These are phyloP conservation scores for Myiozetetes cayanensis DNA, from an alignment of 2,113 vertebrate genomes.

Conservation along the genomic window DNA sequence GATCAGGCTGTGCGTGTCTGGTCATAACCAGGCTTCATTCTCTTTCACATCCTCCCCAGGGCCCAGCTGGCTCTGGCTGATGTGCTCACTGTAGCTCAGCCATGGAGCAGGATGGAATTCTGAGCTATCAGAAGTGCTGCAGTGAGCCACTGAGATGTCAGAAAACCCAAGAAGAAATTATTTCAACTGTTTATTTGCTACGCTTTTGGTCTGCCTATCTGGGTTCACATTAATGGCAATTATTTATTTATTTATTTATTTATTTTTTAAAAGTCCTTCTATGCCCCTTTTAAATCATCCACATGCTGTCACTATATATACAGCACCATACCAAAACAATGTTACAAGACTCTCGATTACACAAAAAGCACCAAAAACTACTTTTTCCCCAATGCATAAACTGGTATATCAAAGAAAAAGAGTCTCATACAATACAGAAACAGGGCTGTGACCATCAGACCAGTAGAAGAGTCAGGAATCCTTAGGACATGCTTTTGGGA, in stretches of 20 bases:
- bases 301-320: neutral
- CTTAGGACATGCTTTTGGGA: neutral
- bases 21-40: fast-evolving
- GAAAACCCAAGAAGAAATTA: neutral
- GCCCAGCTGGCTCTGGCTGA: neutral
- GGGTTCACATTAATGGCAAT: neutral
- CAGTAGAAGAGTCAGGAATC: neutral
- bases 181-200: neutral
- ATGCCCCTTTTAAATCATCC: neutral
- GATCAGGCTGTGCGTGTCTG: neutral
- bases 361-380: neutral
- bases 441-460: neutral
- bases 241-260: neutral
- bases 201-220: fast-evolving
- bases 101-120: neutral
- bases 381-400: neutral
- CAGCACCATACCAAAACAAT: neutral
- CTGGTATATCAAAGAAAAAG: neutral
- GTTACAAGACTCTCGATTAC: neutral
- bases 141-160: neutral
- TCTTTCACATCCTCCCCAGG: neutral
- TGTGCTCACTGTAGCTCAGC: neutral
- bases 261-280: neutral
- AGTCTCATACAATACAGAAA: neutral
- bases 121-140: neutral